These are phyloP conservation scores for Agraylea sexmaculata DNA, from an alignment of 1,140 invertebrate genomes.

Conservation along the genomic window DNA sequence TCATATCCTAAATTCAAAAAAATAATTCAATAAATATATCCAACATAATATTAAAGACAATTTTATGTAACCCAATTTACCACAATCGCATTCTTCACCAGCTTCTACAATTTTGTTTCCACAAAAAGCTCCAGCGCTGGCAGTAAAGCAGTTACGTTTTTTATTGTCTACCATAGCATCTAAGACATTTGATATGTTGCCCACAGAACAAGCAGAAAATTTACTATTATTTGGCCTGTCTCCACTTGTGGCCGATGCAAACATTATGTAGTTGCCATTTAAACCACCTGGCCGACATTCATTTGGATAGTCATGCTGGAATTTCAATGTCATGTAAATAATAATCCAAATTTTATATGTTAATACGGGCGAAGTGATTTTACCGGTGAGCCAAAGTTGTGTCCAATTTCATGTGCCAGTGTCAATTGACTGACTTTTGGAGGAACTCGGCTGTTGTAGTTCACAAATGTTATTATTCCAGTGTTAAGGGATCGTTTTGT, in stretches of 20 bases:
- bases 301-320: constrained; percentile 87
- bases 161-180: constrained; percentile 82
- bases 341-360: neutral
- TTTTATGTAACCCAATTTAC: constrained; percentile 19
- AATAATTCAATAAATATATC: constrained; percentile 1
- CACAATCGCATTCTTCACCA: constrained; percentile 97
- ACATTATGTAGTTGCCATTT: constrained; percentile 94
- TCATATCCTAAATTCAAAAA: constrained; percentile 57
- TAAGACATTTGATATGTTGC: constrained; percentile 90
- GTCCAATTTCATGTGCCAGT: constrained; percentile 96
- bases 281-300: constrained; percentile 83
- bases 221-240: constrained; percentile 90
- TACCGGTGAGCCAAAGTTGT: constrained; percentile 97
- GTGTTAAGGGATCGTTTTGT: constrained; percentile 94
- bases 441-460: constrained; percentile 94
- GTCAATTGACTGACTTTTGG: constrained; percentile 96
- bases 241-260: constrained; percentile 88
- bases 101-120: constrained; percentile 98
- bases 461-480: constrained; percentile 98
- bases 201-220: constrained; percentile 85
- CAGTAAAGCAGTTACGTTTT: constrained; percentile 92
- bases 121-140: constrained; percentile 89
- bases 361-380: too few relatives aligned
- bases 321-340: constrained; percentile 17
- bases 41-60: constrained; percentile 1